phyloP scores from a whole-genome alignment of 2,113 vertebrate genomes.

The Candoia aspera region DNA sequence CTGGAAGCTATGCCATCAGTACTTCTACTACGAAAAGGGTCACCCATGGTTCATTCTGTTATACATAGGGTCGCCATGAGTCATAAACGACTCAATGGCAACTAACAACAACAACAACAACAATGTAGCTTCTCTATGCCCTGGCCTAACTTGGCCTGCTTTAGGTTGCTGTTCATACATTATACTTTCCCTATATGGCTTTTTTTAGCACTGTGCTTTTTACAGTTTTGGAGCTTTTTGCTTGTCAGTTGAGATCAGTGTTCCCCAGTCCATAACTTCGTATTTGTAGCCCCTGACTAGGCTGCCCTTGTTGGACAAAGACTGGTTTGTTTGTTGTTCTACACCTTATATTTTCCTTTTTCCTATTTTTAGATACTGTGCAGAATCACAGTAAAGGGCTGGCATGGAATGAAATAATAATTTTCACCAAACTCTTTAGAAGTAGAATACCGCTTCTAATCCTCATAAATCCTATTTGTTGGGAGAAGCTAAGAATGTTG shows the following conservation, averaged over 20 bases:
- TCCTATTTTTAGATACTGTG: neutral
- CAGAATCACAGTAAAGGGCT: neutral
- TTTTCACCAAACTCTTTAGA: neutral
- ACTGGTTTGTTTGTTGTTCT: neutral
- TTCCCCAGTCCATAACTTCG: neutral
- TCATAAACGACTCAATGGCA: too few relatives aligned
- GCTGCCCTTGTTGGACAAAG: neutral
- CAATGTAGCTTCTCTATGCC: neutral
- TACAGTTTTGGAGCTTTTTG: neutral
- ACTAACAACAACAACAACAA: too few relatives aligned
- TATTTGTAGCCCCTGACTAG: neutral
- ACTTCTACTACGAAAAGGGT: too few relatives aligned
- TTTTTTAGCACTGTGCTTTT: neutral
- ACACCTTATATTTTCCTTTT: neutral
- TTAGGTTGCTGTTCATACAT: neutral
- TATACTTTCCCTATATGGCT: neutral
- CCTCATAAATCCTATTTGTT: neutral
- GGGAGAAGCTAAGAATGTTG: neutral
- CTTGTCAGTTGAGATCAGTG: neutral
- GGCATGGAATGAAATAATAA: neutral
- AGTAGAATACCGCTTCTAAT: neutral
- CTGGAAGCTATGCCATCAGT: too few relatives aligned
- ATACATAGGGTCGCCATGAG: too few relatives aligned
- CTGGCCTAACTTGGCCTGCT: neutral
- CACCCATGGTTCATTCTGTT: too few relatives aligned